Conservation (phyloP, 2,888 invertebrate species). For the Neocrepidodera transversa region DNA sequence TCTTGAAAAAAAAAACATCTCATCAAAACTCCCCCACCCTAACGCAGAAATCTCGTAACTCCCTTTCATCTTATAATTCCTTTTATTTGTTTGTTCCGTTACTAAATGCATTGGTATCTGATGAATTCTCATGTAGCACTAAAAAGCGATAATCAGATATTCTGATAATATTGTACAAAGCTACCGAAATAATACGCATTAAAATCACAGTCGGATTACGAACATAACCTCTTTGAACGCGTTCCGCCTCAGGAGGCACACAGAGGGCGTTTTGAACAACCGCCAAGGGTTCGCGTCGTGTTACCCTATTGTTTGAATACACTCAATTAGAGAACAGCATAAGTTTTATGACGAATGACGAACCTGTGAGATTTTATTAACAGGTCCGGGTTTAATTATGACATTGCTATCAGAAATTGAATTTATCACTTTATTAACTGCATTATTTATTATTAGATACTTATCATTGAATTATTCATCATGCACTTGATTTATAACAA, state of each 20-base stretch:
- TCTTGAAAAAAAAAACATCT: constrained; percentile 10
- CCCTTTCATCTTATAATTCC: constrained; percentile 32
- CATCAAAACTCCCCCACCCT: background rate
- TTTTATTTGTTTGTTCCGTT: constrained; percentile 40
- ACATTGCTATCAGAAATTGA: background rate
- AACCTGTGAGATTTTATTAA: background rate
- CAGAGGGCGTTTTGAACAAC: constrained; percentile 53
- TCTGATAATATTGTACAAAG: constrained; percentile 52
- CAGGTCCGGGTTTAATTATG: background rate
- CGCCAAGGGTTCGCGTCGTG: constrained; percentile 50
- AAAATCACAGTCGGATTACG: constrained; percentile 59
- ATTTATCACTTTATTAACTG: too few relatives aligned
- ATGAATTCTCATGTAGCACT: constrained; percentile 43
- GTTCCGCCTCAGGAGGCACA: constrained; percentile 54
- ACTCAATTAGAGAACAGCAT: constrained; percentile 58
- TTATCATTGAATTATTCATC: too few relatives aligned
- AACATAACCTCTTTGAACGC: constrained; percentile 58
- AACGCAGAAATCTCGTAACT: background rate
- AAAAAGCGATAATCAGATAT: constrained; percentile 58
- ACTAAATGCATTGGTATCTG: constrained; percentile 42
- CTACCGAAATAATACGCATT: constrained; percentile 60
- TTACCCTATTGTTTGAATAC: constrained; percentile 58
- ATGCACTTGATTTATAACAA: too few relatives aligned
- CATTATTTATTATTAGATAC: too few relatives aligned
- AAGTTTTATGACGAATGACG: constrained; percentile 44